Evolutionary conservation across 1,140 invertebrate genomes (phyloP), one percentile per base, ranked within the genome.

Genomic region (Andrena cerasifolii): DNA sequence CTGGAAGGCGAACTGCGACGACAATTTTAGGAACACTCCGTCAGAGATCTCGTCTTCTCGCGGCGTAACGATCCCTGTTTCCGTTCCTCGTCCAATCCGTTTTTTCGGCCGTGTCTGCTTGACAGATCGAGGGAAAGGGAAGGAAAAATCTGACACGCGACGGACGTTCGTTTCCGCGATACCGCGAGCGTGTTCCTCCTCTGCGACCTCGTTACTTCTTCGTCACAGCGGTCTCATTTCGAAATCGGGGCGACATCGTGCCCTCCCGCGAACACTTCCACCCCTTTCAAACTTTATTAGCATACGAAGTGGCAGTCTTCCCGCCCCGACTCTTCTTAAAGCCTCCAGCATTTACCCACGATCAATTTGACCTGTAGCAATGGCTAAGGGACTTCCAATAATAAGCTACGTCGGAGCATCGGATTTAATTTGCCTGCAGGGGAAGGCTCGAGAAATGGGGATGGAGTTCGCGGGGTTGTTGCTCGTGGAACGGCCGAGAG

Each of bases 181-280:
- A 65, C 63, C 63, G 36, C 67, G 67, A 65, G 36, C 36, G 10
- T 56, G 53, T 3, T 51, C 31, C 31, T 28, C 21, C 24, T 54
- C 14, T 33, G 67, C 54, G 67, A 49, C 67, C 67, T 71, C 54
- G 67, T 71, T 71, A 59, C 54, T 49, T 24, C 53, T 58, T 58
- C 54, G 67, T 71, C 59, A 71, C n/a, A 53, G 40, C 18, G 21
- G 45, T 12, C 49, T 16, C 40, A 10, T 31, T 51, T 28, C 40
- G 49, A 40, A 43, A 68, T 28, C 33, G 51, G 24, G 21, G 24
- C 49, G 33, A 7, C 7, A n/a, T n/a, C n/a, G n/a, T n/a, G 18
- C 14, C 18, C 10, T 26, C 47, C 1, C 49, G 18, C 18, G 18
- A 51, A 21, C 26, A 2, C 36, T 40, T 40, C 36, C 4, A 40